A percentile compares a stretch with the other conserved stretches of the same genome.
Evolutionary conservation across 2,113 vertebrate species (phyloP).

Genomic region (Thinocorus orbignyianus): DNA sequence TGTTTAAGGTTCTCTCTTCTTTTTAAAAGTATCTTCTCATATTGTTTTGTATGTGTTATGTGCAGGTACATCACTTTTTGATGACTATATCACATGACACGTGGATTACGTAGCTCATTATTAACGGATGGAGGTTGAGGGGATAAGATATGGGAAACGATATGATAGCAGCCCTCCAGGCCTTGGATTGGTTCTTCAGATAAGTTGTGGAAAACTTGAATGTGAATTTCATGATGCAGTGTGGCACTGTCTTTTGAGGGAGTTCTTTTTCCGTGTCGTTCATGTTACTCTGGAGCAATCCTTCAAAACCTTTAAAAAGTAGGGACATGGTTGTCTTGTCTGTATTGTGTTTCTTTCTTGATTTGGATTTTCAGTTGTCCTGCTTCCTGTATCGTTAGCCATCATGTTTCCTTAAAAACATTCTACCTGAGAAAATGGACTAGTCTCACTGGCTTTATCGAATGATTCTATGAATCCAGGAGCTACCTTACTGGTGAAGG

Average conservation of each 20-base stretch:
- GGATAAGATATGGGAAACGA: not conserved
- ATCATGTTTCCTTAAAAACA: not conserved
- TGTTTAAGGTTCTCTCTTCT: conserved; percentile 81
- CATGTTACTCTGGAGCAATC: not conserved
- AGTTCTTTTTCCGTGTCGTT: not conserved
- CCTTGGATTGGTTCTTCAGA: not conserved
- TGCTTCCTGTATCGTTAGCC: rapidly evolving
- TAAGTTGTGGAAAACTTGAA: not conserved
- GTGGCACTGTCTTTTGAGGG: not conserved
- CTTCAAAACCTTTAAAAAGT: not conserved
- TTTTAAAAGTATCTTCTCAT: conserved; percentile 72
- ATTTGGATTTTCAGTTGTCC: not conserved
- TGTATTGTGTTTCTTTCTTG: not conserved
- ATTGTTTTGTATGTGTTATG: conserved; percentile 71
- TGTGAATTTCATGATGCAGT: rapidly evolving
- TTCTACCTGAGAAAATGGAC: not conserved
- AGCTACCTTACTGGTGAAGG: not conserved
- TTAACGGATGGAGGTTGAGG: not conserved
- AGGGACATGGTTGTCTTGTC: not conserved
- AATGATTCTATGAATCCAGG: too few species aligned
- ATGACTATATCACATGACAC: conserved; percentile 75
- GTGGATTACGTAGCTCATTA: conserved; percentile 36
- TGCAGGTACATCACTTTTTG: conserved; percentile 71
- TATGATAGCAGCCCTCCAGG: not conserved
- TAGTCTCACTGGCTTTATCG: not conserved